Conservation (phyloP, 2,797 vertebrate species). For the Mus caroli region DNA sequence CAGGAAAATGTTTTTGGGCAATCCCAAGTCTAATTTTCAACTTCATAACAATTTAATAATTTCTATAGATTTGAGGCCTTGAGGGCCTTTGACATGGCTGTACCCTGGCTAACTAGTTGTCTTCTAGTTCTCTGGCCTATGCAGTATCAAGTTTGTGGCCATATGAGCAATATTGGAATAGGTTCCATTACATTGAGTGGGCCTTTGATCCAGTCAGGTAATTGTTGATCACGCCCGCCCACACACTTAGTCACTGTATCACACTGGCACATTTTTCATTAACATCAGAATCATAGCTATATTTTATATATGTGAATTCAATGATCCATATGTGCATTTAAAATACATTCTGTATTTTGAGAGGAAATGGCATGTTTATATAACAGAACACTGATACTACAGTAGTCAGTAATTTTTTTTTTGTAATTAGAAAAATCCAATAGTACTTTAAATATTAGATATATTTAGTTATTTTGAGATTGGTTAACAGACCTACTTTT, state of each 20-base stretch:
- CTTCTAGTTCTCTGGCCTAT: too few relatives aligned
- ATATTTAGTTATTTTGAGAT: not conserved
- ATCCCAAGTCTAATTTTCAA: not conserved
- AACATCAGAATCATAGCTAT: not conserved
- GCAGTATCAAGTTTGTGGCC: not conserved
- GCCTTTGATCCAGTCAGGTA: not conserved
- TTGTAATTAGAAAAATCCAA: not conserved
- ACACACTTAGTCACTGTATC: not conserved
- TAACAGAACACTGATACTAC: not conserved
- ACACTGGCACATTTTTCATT: not conserved
- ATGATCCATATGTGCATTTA: not conserved
- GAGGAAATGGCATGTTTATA: not conserved
- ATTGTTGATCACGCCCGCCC: not conserved
- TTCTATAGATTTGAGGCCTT: not conserved
- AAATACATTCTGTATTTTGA: not conserved
- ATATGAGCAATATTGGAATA: not conserved
- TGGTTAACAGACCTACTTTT: not conserved
- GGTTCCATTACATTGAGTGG: too few relatives aligned
- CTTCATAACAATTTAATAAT: not conserved
- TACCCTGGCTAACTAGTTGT: not conserved
- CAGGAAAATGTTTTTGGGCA: too few relatives aligned
- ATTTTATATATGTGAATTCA: conserved; percentile 36
- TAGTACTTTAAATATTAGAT: not conserved
- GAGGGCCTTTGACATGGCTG: not conserved
- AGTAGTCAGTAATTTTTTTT: not conserved